Evolutionary conservation across 2,888 invertebrate species (phyloP), one percentile per base, ranked within the genome.

Genomic region (Chironomus tentans): DNA sequence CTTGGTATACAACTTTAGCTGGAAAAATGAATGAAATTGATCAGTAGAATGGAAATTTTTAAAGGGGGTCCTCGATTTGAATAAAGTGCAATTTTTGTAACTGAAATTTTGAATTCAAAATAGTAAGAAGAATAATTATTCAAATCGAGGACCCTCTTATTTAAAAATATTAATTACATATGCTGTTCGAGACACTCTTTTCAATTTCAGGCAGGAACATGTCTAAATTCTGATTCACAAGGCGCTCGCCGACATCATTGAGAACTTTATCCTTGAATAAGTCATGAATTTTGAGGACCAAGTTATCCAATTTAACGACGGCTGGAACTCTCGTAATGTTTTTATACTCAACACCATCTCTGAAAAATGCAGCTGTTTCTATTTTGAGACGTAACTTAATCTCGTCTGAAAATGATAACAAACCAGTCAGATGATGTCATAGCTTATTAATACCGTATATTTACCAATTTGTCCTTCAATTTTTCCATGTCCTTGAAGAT

Each of bases 181-280:
- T 4, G 12, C 50, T 50, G 5, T 47, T 69, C 61, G 50, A 24
- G 15, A 76, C 4, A 13, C 62, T 13, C 10, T 69, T 24, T 15
- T 68, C 76, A 62, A 76, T 62, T 15, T 76, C 76, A 5, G 6
- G 4, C 3, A 76, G 24, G 15, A 76, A 65, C 22, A 65, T 10
- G 24, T 76, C 24, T 6, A 70, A 18, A 46, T 76, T 76, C 2
- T 77, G 18, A 47, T 77, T 77, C 4, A 77, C 21, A 21, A 77
- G 38, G 13, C 13, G 4, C 69, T 77, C 76, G 2, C 71, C 68
- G 7, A 61, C 65, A 48, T 76, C 77, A n/a, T 70, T 68, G 6
- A 77, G 68, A 1, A 68, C 65, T 46, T 76, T 76, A 50, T 77
- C 76, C 5, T 76, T 77, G 47, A 76, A 77, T 15, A 77, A 72